Percentiles rank a stretch among this genome's conserved stretches.
These are phyloP conservation scores for Trachelus stipa DNA, from an alignment of 2,888 invertebrate species.

Conservation along the genomic window DNA sequence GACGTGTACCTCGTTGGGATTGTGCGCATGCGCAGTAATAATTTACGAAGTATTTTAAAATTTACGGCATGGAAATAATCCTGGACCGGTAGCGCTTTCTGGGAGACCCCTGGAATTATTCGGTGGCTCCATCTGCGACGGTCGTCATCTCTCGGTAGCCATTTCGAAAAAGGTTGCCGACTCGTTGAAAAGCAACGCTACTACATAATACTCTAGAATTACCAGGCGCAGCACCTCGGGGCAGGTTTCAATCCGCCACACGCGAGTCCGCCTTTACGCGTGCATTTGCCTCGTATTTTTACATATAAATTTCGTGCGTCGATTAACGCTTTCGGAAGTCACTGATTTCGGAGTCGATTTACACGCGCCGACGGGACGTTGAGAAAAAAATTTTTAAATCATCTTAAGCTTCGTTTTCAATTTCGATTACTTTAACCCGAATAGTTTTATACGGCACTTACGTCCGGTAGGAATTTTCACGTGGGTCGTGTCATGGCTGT, in stretches of 20 bases:
- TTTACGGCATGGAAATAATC: too few species aligned
- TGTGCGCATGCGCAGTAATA: neutral
- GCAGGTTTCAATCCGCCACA: slow-evolving; percentile 37
- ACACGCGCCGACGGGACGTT: neutral
- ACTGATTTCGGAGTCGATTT: neutral
- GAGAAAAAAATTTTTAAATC: neutral
- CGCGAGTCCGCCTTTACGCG: slow-evolving; percentile 4
- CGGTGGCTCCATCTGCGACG: slow-evolving; percentile 4
- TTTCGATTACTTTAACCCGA: neutral
- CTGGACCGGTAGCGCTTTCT: neutral
- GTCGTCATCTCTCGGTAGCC: neutral
- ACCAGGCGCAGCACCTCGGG: slow-evolving; percentile 47
- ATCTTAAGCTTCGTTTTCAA: neutral
- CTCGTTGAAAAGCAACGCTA: slow-evolving; percentile 31
- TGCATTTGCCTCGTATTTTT: neutral
- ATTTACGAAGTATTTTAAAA: neutral
- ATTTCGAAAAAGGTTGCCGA: neutral
- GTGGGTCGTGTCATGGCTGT: too few species aligned
- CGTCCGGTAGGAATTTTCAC: too few species aligned
- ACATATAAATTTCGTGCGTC: neutral
- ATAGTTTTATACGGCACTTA: too few species aligned
- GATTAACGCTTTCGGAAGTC: neutral
- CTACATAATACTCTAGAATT: slow-evolving; percentile 55
- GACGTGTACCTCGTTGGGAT: neutral
- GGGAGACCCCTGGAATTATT: neutral